Conservation (phyloP, 2,797 vertebrate species). For the Hoplostethus mediterraneus region DNA sequence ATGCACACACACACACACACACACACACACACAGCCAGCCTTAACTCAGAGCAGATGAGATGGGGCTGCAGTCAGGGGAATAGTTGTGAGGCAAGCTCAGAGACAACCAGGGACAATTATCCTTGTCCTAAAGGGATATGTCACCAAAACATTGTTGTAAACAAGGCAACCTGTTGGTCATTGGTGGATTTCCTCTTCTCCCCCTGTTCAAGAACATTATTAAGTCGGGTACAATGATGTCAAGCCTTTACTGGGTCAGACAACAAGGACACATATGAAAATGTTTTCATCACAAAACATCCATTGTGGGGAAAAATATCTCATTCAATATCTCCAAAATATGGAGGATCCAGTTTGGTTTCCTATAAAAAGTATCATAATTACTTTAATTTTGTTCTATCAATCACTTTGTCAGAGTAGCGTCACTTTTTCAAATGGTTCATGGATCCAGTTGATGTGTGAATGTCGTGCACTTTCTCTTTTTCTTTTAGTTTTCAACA, state of each 20-base stretch:
- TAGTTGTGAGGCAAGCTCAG: constrained; percentile 4
- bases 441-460: no score
- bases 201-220: constrained; percentile 6
- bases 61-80: constrained; percentile 1
- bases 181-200: constrained; percentile 8
- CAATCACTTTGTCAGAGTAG: no score
- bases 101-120: constrained; percentile 8
- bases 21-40: constrained; percentile 16
- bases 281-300: no score
- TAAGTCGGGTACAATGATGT: not conserved
- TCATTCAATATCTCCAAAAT: no score
- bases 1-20: constrained; percentile 10
- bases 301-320: no score
- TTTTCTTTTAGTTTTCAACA: no score
- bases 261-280: constrained; percentile 3
- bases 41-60: constrained; percentile 51
- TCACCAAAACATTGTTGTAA: constrained; percentile 49
- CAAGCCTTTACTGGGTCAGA: not conserved
- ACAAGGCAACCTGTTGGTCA: constrained; percentile 27
- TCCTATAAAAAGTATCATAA: no score
- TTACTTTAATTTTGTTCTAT: no score
- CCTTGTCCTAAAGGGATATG: constrained; percentile 44
- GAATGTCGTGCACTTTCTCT: no score
- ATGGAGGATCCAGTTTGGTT: no score
- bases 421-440: no score